Evolutionary conservation across 2,888 invertebrate genomes (phyloP), one percentile per base, ranked within the genome.

Genomic region (Bedellia somnulentella): DNA sequence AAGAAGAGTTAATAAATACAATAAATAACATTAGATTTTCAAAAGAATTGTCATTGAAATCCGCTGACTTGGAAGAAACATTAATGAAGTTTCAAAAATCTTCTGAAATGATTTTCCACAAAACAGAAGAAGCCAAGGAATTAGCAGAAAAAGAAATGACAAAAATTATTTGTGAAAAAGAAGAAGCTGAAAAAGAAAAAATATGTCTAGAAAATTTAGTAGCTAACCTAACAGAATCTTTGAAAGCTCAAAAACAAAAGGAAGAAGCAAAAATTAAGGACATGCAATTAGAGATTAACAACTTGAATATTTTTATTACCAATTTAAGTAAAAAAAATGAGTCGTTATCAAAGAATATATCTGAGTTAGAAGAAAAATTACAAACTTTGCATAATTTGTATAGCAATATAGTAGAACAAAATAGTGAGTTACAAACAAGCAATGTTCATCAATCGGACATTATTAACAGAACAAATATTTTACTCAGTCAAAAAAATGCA

Each of bases 61-160:
- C 43, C 34, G 37, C 38, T 15, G 45, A 47, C 2, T 44, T 68
- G 27, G 62, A 68, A 45, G 48, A 62, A 38, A 60, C 57, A 14
- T 44, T 71, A 34, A 34, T 50, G 2, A 59, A 57, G 43, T 55
- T 67, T 4, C 59, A 67, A 43, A 57, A 52, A 16, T 68, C 71
- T 26, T 68, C 64, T 24, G 60, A 70, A 36, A 33, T 73, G 31
- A 52, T 73, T 22, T 44, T 62, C 37, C 54, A 41, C 26, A 73
- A 73, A 52, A 63, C 71, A 1, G 63, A 70, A 32, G 68, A 71
- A 47, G 68, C 70, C 4, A 66, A 59, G 39, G 58, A 46, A 41
- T 43, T 64, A 18, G 54, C 63, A 4, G 70, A 73, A 49, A 59
- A 53, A 37, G 73, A 73, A 44, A 66, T 62, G 44, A 57, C 56